These are phyloP conservation scores for Augochlora pura DNA, from an alignment of 1,140 invertebrate genomes.

Conservation along the genomic window DNA sequence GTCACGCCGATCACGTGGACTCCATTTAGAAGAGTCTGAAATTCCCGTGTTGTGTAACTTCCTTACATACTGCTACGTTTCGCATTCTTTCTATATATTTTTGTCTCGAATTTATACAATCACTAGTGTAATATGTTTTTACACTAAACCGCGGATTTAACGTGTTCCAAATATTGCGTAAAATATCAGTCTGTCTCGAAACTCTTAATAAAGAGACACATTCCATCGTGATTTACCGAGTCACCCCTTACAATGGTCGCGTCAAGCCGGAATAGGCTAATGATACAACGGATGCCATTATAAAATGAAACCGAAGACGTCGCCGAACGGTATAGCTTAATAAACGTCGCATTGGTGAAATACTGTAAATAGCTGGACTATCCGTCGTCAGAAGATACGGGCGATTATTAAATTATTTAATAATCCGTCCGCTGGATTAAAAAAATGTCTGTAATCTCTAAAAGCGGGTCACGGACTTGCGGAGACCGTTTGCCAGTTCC, in stretches of 20 bases:
- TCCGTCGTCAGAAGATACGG: neutral
- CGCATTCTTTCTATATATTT: too few species aligned
- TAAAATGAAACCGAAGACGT: neutral
- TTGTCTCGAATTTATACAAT: too few species aligned
- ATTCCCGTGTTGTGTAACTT: too few species aligned
- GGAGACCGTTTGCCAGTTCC: constrained; percentile 7
- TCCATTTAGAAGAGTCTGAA: neutral
- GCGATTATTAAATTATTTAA: neutral
- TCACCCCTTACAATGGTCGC: neutral
- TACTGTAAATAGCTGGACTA: too few species aligned
- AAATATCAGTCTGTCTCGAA: too few species aligned
- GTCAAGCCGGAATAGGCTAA: neutral
- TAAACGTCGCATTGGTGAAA: neutral
- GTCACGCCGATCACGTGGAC: constrained; percentile 28
- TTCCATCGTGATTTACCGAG: too few species aligned
- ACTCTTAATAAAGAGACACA: too few species aligned
- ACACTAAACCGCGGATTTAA: too few species aligned
- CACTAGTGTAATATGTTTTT: too few species aligned
- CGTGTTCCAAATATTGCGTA: too few species aligned
- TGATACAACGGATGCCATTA: neutral
- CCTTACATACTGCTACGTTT: too few species aligned
- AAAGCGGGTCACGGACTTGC: constrained; percentile 46
- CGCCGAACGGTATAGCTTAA: neutral
- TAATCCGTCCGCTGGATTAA: neutral
- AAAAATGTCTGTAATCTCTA: constrained; percentile 7